Percentiles rank a stretch among this genome's conserved stretches.
Evolutionary conservation across 1,140 invertebrate genomes (phyloP).

Genomic region (Rhopalosiphum maidis): DNA sequence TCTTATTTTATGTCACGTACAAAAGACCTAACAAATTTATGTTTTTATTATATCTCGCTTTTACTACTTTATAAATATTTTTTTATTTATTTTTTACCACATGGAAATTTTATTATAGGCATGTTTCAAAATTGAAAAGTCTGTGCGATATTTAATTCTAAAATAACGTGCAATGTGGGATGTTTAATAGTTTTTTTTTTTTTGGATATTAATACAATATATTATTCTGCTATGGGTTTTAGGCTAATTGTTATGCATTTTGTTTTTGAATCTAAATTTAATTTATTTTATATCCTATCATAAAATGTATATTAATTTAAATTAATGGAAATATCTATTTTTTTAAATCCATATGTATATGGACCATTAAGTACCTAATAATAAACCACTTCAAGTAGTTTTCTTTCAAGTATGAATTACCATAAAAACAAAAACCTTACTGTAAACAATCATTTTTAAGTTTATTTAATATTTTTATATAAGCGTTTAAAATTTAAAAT

Average conservation of each 20-base stretch:
- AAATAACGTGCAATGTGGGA: background rate
- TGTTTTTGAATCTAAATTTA: background rate
- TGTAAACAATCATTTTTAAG: background rate
- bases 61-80: constrained; percentile 9
- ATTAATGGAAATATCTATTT: background rate
- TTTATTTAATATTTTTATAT: background rate
- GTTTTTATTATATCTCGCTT: constrained; percentile 13
- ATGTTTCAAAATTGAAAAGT: constrained; percentile 15
- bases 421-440: background rate
- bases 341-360: background rate
- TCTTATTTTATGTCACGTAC: constrained; percentile 5
- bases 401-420: background rate
- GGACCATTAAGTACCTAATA: background rate
- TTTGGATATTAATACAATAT: background rate
- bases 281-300: background rate
- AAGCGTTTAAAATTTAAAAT: background rate
- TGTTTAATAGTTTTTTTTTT: background rate
- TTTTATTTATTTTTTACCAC: constrained; percentile 11
- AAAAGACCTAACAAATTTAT: background rate
- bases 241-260: background rate
- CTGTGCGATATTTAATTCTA: background rate
- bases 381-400: background rate
- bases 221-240: background rate
- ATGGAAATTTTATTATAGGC: background rate
- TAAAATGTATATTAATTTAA: background rate